These are phyloP conservation scores for Megaptera novaeangliae DNA, from an alignment of 2,113 vertebrate species.

Conservation along the genomic window DNA sequence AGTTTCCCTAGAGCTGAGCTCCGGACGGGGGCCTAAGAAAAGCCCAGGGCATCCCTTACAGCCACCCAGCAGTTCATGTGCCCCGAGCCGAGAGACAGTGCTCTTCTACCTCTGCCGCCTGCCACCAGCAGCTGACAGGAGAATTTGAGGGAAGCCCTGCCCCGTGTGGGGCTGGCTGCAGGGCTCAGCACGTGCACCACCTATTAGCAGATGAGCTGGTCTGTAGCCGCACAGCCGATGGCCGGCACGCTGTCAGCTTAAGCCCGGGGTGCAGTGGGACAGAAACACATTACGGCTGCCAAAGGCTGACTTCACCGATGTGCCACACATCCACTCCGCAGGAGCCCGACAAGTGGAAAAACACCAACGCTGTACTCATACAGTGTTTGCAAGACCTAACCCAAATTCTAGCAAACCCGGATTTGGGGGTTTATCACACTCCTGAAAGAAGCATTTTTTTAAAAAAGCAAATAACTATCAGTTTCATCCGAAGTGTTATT, in stretches of 20 bases:
- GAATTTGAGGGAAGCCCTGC: neutral
- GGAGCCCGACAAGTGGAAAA: neutral
- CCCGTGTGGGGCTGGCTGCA: too few species aligned
- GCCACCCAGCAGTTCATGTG: neutral
- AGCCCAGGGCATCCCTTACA: neutral
- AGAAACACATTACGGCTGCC: neutral
- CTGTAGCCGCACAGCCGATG: neutral
- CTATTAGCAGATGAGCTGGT: neutral
- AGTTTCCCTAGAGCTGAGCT: neutral
- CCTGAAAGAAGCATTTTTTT: neutral
- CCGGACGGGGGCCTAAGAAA: neutral
- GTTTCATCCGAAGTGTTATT: neutral
- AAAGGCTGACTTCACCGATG: neutral
- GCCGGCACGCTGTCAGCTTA: neutral
- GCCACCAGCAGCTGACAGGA: neutral
- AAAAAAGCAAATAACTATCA: neutral
- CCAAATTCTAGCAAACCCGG: neutral
- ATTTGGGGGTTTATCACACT: neutral
- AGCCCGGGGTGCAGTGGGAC: neutral
- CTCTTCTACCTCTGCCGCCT: neutral
- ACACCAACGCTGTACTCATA: neutral
- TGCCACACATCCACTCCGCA: neutral
- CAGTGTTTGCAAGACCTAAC: neutral
- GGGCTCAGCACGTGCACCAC: neutral
- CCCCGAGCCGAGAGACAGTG: neutral